Percentiles rank a stretch among this genome's conserved stretches.
These are phyloP conservation scores for Trematomus bernacchii DNA, from an alignment of 2,797 vertebrate species.

Conservation along the genomic window DNA sequence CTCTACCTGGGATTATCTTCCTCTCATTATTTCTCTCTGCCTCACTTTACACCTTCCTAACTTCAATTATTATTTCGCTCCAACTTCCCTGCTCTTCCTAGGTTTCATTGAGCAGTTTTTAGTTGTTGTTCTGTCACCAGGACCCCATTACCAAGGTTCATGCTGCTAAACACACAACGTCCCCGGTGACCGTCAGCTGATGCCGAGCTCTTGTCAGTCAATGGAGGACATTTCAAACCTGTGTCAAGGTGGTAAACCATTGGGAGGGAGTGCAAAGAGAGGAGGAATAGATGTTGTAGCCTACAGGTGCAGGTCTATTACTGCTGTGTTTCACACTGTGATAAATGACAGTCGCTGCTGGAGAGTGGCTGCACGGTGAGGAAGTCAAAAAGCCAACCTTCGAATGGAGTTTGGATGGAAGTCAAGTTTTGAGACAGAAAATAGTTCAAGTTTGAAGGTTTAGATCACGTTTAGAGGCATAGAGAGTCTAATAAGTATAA, in stretches of 20 bases:
- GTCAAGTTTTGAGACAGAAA: neutral
- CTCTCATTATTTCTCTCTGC: conserved; percentile 50
- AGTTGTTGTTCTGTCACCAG: neutral
- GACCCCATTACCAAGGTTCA: conserved; percentile 30
- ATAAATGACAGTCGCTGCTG: conserved; percentile 48
- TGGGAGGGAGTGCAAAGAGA: conserved; percentile 29
- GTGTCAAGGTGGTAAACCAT: conserved; percentile 35
- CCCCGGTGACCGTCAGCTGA: conserved; percentile 24
- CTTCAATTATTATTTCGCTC: conserved; percentile 50
- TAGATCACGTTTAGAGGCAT: neutral
- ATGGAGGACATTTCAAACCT: conserved; percentile 34
- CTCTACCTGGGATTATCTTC: conserved; percentile 48
- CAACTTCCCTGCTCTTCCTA: conserved; percentile 15
- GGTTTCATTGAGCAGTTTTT: conserved; percentile 37
- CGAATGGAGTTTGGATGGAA: conserved; percentile 3
- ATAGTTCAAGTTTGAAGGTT: neutral
- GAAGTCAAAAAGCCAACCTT: conserved; percentile 11
- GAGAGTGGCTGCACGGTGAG: conserved; percentile 23
- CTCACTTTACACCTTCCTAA: conserved; percentile 23
- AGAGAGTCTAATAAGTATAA: too few species aligned
- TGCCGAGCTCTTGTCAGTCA: conserved; percentile 44
- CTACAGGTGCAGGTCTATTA: conserved; percentile 42
- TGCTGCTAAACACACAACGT: conserved; percentile 26
- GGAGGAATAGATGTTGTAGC: conserved; percentile 36
- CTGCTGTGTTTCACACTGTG: conserved; percentile 39